Base-by-base conservation (phyloP, 2,888 invertebrate genomes). In the Drepana falcataria region DNA sequence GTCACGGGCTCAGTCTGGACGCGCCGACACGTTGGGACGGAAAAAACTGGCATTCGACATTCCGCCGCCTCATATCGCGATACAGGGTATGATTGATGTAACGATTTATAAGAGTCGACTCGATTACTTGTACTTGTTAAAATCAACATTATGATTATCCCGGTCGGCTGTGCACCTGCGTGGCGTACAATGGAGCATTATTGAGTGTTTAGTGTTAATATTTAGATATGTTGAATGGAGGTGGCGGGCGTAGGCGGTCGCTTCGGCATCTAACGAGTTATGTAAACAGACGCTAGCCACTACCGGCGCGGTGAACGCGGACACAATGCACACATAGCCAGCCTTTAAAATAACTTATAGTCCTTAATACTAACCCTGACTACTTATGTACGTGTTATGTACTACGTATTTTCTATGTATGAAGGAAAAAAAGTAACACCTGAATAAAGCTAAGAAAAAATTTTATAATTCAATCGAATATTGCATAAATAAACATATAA, bases 271-370 rank as follows among this genome's bases (percentile, higher is more conserved):
- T 89, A 88, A 89, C 88, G 75, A 85, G 85, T 83, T 87, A 81
- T 83, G 86, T 85, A 85, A 88, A 88, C 88, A 87, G 59, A 65
- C 72, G 71, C 69, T 75, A 75, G 73, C 85, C 81, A 83, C 82
- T 79, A 74, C 77, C 69, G 75, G 72, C 71, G 65, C 68, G 70
- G 41, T 75, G 67, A 73, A 68, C 68, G 63, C 68, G 73, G 76
- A 73, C 76, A 65, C 73, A 71, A 68, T 73, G 67, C 72, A 74
- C 67, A 76, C 77, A 75, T 76, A 70, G 77, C 82, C 82, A 84
- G 80, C 78, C 73, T 68, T 74, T 64, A 73, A 73, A 73, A 69
- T 74, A 76, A 44, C 44, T 9, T 6, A 44, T 44, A 2, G 6
- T 9, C 44, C 9, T 44, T 7, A 44, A 44, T 1, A 44, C 9